Evolutionary conservation across 1,140 invertebrate species (phyloP), one percentile per base, ranked within the genome.

Genomic region (Marisa cornuarietis): DNA sequence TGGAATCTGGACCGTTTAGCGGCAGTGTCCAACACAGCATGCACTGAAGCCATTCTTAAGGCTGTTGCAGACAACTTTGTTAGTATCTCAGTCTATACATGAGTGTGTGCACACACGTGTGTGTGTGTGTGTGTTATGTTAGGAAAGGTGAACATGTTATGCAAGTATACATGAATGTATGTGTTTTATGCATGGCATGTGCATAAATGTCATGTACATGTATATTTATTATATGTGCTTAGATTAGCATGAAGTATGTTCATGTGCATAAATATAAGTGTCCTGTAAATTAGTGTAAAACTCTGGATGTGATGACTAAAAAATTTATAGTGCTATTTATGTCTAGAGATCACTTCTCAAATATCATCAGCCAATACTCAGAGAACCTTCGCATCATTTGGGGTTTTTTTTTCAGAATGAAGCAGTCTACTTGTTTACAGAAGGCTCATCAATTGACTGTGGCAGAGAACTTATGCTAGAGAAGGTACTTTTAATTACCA

Each of bases 361-460:
- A 58, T 6, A 42, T 11, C 54, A 58, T 18, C 16, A 6, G 16
- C 11, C 54, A 58, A 1, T 58, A 14, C 1, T 11, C 54, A 58
- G 54, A 58, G 16, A n/a, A 58, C 16, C 16, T 58, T 18, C 9
- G 54, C 54, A 58, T 58, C 16, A 18, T 1, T 18, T 58, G 52
- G 8, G 14, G 16, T 18, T 75, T 71, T 6, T 65, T 72, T 86
- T 87, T 26, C 84, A 91, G 90, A 87, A 87, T 84, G 89, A 90
- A 82, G 88, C 87, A 71, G 84, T 91, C 18, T 91, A 91, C 79
- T 80, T 91, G 73, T 90, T 90, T 66, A 91, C 88, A 62, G 89
- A 90, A 82, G 90, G 91, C 2, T 83, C 86, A 24, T 85, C 91
- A 13, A 81, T 88, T 26, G 87, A 90, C 76, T 85, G 85, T 26